phyloP scores from a whole-genome alignment of 2,888 invertebrate genomes.

The Unio delphinus region DNA sequence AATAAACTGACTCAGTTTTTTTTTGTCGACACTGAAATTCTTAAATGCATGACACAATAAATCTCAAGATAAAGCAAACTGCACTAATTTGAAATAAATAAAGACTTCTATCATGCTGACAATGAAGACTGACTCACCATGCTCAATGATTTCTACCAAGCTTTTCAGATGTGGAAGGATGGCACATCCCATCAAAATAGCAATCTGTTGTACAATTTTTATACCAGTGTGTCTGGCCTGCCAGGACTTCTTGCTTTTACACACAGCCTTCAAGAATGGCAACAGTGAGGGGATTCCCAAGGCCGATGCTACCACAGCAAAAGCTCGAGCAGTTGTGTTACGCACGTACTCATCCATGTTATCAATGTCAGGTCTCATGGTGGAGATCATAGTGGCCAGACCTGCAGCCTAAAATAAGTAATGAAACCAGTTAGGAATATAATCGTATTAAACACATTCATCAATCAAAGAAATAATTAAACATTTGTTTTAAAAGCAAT shows the following conservation, averaged over 20 bases:
- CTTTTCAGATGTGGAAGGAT: constrained; percentile 98
- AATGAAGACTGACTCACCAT: constrained; percentile 78
- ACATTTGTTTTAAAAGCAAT: no score
- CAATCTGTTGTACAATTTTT: constrained; percentile 99
- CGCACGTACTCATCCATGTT: constrained; percentile 99
- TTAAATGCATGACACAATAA: no score
- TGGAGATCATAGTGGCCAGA: constrained; percentile 99
- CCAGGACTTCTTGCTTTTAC: constrained; percentile 99
- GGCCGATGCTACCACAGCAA: constrained; percentile 99
- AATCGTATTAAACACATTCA: no score
- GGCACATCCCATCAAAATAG: constrained; percentile 99
- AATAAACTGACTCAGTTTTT: no score
- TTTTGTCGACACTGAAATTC: no score
- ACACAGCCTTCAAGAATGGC: constrained; percentile 98
- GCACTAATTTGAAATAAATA: background rate
- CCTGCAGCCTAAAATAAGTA: constrained; percentile 83
- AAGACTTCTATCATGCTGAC: background rate
- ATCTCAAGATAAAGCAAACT: background rate
- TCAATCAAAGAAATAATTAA: no score
- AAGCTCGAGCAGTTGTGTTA: constrained; percentile 99
- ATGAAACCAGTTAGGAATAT: no score
- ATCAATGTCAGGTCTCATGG: constrained; percentile 99
- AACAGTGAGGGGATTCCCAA: constrained; percentile 96
- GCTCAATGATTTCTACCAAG: constrained; percentile 99
- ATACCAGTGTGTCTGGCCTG: constrained; percentile 97